A percentile compares a stretch with the other conserved stretches of the same genome.
Conservation (phyloP, 2,888 invertebrate species). For the Limenitis camilla region DNA sequence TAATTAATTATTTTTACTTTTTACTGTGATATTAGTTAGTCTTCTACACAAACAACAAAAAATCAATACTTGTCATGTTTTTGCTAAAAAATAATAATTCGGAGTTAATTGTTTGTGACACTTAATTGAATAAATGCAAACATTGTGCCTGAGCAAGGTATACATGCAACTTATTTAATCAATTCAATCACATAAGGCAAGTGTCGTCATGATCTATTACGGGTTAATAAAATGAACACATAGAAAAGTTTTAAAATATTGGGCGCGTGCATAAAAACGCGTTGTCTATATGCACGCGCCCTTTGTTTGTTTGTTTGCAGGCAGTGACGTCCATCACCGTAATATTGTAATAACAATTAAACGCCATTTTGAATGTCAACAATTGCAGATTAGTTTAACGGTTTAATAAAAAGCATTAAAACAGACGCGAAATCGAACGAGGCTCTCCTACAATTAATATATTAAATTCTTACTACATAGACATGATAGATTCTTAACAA, state of each 20-base stretch:
- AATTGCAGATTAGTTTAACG: constrained; percentile 39
- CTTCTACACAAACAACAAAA: constrained; percentile 3
- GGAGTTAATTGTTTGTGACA: constrained; percentile 35
- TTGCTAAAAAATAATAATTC: constrained; percentile 10
- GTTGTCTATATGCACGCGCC: too few relatives aligned
- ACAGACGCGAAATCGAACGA: constrained; percentile 63
- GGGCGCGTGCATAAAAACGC: constrained; percentile 11
- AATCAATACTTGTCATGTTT: constrained; percentile 8
- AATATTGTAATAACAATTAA: constrained; percentile 32
- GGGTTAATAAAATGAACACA: constrained; percentile 55
- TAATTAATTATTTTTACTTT: too few relatives aligned
- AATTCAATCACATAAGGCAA: constrained; percentile 44
- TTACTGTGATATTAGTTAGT: neutral
- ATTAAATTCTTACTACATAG: constrained; percentile 72
- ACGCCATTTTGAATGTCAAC: constrained; percentile 49
- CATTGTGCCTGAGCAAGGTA: constrained; percentile 41
- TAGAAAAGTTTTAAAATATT: constrained; percentile 40
- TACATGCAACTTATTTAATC: neutral
- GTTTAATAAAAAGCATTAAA: constrained; percentile 55
- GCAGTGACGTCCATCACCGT: constrained; percentile 54
- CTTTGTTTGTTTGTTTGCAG: constrained; percentile 27
- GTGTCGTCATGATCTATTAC: constrained; percentile 32
- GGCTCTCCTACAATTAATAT: constrained; percentile 63
- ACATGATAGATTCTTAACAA: constrained; percentile 72
- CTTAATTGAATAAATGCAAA: constrained; percentile 47